These are phyloP conservation scores for Drosophila diplacantha DNA, from an alignment of 2,888 invertebrate species.

Conservation along the genomic window DNA sequence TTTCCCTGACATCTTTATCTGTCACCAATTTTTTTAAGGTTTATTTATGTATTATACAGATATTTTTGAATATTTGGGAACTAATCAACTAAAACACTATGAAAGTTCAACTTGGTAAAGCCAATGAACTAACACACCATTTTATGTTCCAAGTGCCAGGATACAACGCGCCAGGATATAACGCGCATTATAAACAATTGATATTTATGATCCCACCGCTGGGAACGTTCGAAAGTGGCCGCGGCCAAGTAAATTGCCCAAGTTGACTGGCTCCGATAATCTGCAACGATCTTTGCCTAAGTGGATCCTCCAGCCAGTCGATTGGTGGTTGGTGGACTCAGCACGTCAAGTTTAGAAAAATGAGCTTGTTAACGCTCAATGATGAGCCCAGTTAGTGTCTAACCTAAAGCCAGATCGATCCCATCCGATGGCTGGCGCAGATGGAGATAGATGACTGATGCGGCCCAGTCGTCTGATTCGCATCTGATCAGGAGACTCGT, in stretches of 20 bases:
- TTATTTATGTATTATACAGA: not conserved
- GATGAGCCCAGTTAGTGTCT: conserved; percentile 74
- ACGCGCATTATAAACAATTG: conserved; percentile 52
- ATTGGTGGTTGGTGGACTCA: conserved; percentile 49
- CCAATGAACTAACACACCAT: not conserved
- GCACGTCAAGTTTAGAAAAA: conserved; percentile 71
- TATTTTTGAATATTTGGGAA: not conserved
- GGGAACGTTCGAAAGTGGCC: conserved; percentile 18
- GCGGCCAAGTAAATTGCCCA: conserved; percentile 23
- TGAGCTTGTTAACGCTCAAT: conserved; percentile 75
- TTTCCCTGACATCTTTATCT: too few species aligned
- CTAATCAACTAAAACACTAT: not conserved
- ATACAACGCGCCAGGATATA: conserved; percentile 34
- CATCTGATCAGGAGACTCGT: conserved; percentile 39
- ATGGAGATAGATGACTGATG: conserved; percentile 27
- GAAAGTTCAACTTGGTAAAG: not conserved
- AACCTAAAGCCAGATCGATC: conserved; percentile 63
- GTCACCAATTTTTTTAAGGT: not conserved
- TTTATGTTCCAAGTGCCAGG: conserved; percentile 16
- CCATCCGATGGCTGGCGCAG: conserved; percentile 35
- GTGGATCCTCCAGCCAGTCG: conserved; percentile 16
- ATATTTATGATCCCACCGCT: conserved; percentile 46
- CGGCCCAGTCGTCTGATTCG: not conserved
- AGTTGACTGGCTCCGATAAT: conserved; percentile 19
- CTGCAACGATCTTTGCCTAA: conserved; percentile 45